Conservation (phyloP, 1,140 invertebrate genomes). For the Planococcus citri region DNA sequence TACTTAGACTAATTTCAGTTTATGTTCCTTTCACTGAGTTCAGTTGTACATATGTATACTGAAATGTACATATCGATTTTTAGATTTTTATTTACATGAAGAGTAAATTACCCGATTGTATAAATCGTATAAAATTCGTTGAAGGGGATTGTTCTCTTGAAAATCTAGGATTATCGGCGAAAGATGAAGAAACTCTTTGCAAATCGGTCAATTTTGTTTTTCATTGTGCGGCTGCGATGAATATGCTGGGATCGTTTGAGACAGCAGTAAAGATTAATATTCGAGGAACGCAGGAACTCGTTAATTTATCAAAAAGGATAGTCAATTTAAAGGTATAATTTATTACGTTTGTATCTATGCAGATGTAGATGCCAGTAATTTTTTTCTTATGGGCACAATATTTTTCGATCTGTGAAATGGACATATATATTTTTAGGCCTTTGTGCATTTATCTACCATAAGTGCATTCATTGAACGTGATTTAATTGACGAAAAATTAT, state of each 20-base stretch:
- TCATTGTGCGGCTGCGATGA: background rate
- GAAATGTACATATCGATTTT: background rate
- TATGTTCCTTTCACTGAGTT: no score
- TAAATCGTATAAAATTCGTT: background rate
- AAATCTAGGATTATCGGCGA: background rate
- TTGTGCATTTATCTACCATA: background rate
- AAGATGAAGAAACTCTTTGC: background rate
- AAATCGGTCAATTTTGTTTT: background rate
- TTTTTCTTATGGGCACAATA: no score
- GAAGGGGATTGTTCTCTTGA: background rate
- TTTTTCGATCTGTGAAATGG: no score
- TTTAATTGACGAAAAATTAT: background rate
- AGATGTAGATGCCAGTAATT: no score
- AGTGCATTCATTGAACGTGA: background rate
- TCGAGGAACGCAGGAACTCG: background rate
- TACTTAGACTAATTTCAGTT: background rate
- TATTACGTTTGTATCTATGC: background rate
- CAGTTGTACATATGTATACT: no score
- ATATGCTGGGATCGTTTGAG: background rate
- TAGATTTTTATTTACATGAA: background rate
- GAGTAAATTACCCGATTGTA: background rate
- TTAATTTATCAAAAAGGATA: background rate
- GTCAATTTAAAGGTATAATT: background rate
- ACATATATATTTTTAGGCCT: background rate
- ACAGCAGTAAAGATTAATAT: background rate